phyloP scores from a whole-genome alignment of 2,888 invertebrate species.

The Scaptomyza caliginosa region DNA sequence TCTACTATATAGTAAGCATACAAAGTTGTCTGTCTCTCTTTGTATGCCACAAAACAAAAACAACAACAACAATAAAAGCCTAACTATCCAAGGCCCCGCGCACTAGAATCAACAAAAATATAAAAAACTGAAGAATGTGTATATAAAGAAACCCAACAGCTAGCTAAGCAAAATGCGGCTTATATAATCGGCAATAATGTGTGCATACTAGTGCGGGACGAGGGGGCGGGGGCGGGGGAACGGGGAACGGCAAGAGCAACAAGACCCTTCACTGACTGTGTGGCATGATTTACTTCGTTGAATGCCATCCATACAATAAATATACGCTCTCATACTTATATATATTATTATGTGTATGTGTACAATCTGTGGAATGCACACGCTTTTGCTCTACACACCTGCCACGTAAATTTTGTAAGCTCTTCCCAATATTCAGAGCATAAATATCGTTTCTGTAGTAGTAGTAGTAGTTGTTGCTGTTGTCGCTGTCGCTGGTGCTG shows the following conservation, averaged over 20 bases:
- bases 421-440: constrained; percentile 60
- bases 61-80: background rate
- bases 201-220: constrained; percentile 2
- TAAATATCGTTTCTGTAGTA: constrained; percentile 47
- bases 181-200: constrained; percentile 59
- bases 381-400: constrained; percentile 62
- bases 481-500: background rate
- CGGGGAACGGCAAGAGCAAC: background rate
- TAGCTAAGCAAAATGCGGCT: constrained; percentile 51
- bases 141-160: constrained; percentile 26
- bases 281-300: constrained; percentile 28
- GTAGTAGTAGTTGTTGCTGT: background rate
- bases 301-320: constrained; percentile 16
- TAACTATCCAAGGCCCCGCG: constrained; percentile 52
- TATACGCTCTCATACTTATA: constrained; percentile 28
- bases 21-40: constrained; percentile 26
- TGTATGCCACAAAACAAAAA: background rate
- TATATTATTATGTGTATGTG: constrained; percentile 47
- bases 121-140: background rate
- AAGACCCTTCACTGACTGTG: constrained; percentile 3
- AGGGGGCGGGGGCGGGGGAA: background rate
- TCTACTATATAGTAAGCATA: constrained; percentile 57
- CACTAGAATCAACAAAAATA: constrained; percentile 9
- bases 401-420: constrained; percentile 69
- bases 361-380: constrained; percentile 63